Percentiles rank a stretch among this genome's conserved stretches.
Evolutionary conservation across 1,140 invertebrate species (phyloP).

Genomic region (Drosophila rufa): DNA sequence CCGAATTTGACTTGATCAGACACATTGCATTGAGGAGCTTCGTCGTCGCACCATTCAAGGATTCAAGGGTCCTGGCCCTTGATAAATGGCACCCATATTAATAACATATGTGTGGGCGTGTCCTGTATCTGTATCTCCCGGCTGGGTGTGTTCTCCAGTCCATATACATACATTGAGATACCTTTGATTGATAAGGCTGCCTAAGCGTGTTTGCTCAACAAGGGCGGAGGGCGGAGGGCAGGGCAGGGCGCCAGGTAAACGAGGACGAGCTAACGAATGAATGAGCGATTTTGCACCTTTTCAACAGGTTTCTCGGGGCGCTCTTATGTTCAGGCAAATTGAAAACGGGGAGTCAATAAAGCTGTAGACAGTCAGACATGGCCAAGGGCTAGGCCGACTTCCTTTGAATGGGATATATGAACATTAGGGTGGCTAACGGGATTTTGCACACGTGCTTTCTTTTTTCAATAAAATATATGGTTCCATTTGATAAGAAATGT

Average conservation of each 20-base stretch:
- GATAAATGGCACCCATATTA: slow-evolving; percentile 74
- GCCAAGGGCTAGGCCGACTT: slow-evolving; percentile 47
- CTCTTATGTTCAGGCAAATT: slow-evolving; percentile 58
- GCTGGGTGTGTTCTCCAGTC: slow-evolving; percentile 20
- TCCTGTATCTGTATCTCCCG: slow-evolving; percentile 26
- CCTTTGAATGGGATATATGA: slow-evolving; percentile 14
- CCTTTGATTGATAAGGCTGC: slow-evolving; percentile 81
- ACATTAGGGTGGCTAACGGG: slow-evolving; percentile 11
- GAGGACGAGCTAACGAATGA: slow-evolving; percentile 51
- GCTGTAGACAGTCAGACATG: slow-evolving; percentile 65
- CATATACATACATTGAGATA: slow-evolving; percentile 44
- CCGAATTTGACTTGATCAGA: slow-evolving; percentile 54
- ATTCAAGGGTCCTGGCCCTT: slow-evolving; percentile 29
- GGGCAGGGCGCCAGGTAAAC: slow-evolving; percentile 49
- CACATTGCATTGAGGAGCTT: slow-evolving; percentile 55
- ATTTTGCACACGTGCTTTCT: not conserved
- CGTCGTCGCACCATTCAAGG: slow-evolving; percentile 33
- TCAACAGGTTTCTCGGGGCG: slow-evolving; percentile 66
- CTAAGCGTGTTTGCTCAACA: slow-evolving; percentile 75
- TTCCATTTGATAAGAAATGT: no score
- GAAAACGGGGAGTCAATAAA: slow-evolving; percentile 78
- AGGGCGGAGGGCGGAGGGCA: not conserved
- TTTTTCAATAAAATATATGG: not conserved
- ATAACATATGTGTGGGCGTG: slow-evolving; percentile 68
- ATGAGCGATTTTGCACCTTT: slow-evolving; percentile 76